Evolutionary conservation across 2,113 vertebrate genomes (phyloP), one percentile per base, ranked within the genome.

Genomic region (Dinomys branickii): DNA sequence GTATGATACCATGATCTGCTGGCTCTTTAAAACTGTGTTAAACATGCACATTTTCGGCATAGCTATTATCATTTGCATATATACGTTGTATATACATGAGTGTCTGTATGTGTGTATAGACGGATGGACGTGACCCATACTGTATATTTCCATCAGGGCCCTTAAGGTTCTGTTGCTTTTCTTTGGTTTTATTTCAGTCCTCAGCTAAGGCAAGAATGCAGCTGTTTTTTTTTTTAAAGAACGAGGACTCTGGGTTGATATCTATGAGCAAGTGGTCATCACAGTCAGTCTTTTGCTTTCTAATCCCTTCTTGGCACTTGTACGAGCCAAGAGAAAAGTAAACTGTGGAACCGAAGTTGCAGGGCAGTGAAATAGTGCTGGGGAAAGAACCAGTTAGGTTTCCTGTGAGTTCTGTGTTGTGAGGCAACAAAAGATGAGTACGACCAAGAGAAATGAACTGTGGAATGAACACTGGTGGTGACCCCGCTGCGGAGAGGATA

Each of bases 11-110:
- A 98, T 97, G 96, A 98, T 98, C 98, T 98, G 94, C 98, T 98
- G 97, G 98, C 92, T 97, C 97, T 98, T 97, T 59, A 84, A 98
- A 98, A 97, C 97, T 97, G 96, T 94, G 97, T 98, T 98, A 97
- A 96, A 98, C 98, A 98, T 98, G 98, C 98, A 98, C 98, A 98
- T 98, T 98, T 98, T 98, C 96, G 98, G 97, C 97, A 98, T 97
- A 98, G 98, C 67, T 94, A 94, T 97, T 98, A 97, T 95, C 98
- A 96, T 98, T 96, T 98, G 97, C 98, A 98, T 98, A 98, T 99
- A 98, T 98, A 98, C 98, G 98, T 97, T 98, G 96, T 98, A 97
- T 98, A 97, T 98, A 98, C 98, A 98, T 96, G 85, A 97, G 95
- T 77, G 97, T 98, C 94, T 3, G 28, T 97, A 96, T 97, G 98